Base-by-base conservation (phyloP, 2,113 vertebrate species). In the Pantherophis guttatus region DNA sequence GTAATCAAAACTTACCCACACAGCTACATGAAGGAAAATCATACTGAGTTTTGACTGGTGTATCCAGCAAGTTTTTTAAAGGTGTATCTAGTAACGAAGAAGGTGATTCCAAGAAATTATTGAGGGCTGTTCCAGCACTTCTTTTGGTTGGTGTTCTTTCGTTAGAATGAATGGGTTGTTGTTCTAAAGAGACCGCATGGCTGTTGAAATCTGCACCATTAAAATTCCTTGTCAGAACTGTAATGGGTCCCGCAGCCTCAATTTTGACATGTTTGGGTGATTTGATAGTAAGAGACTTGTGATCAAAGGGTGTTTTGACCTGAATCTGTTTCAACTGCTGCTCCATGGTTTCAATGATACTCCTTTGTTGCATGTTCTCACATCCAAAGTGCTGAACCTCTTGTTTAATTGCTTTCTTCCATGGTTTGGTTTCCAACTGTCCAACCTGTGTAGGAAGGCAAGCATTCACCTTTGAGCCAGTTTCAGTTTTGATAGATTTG, bases 11-110 rank as follows among this genome's bases (percentile, higher is more conserved):
- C 99, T 99, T 97, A 99, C 99, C 99, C 96, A 99, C 98, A 96
- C 99, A 99, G 95, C 98, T 99, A 95, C 99, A 99, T 57, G 99
- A 98, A 93, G 99, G 98, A 95, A 99, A 99, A 95, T 99, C 99
- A 95, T 99, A 99, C 57, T 99, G 99, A 91, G 99, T 99, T 98
- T 99, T 99, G 96, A 99, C 97, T 93, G 99, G 98, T 92, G 99
- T 99, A 94, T 99, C 98, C 95, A 99, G 94, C 95, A 99, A 96
- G 96, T 99, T 99, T 97, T 98, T 98, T 94, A 98, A 95, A 95
- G 98, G 98, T 81, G 97, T 97, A 95, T 98, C 98, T 94, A 98
- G 93, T 96, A 98, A 97, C 97, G 99, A 99, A 95, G 99, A 98
- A 97, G 99, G 99, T 96, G 99, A 99, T n/a, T 99, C 98, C 97